Evolutionary conservation across 2,888 invertebrate genomes (phyloP).

Genomic region (Ichneumoninae sp.): DNA sequence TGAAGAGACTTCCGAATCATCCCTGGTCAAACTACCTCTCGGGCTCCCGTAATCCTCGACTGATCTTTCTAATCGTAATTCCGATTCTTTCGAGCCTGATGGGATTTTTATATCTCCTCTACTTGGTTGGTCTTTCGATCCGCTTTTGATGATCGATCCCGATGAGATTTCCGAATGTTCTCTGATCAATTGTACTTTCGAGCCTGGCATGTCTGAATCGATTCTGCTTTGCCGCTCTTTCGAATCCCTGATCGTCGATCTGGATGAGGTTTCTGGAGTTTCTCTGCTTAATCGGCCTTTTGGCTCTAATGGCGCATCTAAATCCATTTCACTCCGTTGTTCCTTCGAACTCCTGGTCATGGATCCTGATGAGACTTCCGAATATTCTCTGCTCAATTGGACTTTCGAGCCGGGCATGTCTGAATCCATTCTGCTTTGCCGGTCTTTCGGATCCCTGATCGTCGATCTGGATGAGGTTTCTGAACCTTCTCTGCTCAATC

Average conservation of each 20-base stretch:
- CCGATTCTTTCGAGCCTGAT: background rate
- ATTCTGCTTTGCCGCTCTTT: background rate
- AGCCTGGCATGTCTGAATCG: background rate
- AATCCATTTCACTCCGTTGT: background rate
- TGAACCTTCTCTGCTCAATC: too few species aligned
- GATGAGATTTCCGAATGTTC: constrained; percentile 9
- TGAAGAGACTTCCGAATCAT: background rate
- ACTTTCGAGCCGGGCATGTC: background rate
- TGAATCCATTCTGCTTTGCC: background rate
- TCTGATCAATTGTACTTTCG: background rate
- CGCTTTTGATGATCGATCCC: background rate
- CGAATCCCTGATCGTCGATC: constrained; percentile 1
- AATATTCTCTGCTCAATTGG: background rate
- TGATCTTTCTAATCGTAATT: background rate
- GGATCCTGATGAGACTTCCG: background rate
- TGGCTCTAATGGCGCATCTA: background rate
- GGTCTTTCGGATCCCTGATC: background rate
- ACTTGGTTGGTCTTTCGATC: background rate
- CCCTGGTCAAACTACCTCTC: background rate
- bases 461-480: too few species aligned
- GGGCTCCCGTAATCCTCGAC: background rate
- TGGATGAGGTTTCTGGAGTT: background rate
- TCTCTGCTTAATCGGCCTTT: background rate
- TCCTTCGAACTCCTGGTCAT: background rate
- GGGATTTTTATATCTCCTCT: background rate